Conservation (phyloP, 2,113 vertebrate species). For the Eubucco bourcierii region DNA sequence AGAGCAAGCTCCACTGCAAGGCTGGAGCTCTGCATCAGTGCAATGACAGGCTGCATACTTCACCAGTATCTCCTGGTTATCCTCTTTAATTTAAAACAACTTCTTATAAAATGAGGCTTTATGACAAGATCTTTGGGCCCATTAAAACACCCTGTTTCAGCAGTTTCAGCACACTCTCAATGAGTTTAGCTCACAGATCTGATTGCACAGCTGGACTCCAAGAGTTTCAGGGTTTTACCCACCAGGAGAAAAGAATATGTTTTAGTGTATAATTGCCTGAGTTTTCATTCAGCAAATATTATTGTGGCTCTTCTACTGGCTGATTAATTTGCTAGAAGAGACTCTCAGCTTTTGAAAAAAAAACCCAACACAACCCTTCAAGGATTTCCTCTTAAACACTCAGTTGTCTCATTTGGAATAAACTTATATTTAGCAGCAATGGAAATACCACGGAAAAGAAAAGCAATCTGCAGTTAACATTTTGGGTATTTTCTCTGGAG, state of each 20-base stretch:
- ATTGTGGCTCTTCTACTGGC: constrained; percentile 17
- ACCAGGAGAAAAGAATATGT: constrained; percentile 1
- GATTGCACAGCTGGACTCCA: not conserved
- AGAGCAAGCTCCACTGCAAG: not conserved
- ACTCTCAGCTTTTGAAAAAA: constrained; percentile 3
- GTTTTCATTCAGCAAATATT: constrained; percentile 61
- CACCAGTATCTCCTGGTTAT: rapidly evolving
- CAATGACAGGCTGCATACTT: not conserved
- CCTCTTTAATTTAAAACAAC: not conserved
- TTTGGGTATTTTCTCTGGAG: not conserved
- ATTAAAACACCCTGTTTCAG: not conserved
- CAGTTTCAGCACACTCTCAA: not conserved
- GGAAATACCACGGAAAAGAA: not conserved
- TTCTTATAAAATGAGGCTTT: not conserved
- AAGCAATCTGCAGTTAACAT: not conserved
- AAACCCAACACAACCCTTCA: not conserved
- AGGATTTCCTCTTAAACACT: constrained; percentile 41
- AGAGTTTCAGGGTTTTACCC: constrained; percentile 12
- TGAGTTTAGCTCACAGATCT: not conserved
- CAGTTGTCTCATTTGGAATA: constrained; percentile 26
- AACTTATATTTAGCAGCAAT: not conserved
- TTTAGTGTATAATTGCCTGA: constrained; percentile 34
- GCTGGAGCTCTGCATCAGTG: not conserved
- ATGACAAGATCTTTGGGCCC: not conserved
- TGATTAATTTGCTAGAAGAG: constrained; percentile 63